A percentile compares a stretch with the other conserved stretches of the same genome.
These are phyloP conservation scores for Cotesia chilonis DNA, from an alignment of 1,140 invertebrate species.

Conservation along the genomic window DNA sequence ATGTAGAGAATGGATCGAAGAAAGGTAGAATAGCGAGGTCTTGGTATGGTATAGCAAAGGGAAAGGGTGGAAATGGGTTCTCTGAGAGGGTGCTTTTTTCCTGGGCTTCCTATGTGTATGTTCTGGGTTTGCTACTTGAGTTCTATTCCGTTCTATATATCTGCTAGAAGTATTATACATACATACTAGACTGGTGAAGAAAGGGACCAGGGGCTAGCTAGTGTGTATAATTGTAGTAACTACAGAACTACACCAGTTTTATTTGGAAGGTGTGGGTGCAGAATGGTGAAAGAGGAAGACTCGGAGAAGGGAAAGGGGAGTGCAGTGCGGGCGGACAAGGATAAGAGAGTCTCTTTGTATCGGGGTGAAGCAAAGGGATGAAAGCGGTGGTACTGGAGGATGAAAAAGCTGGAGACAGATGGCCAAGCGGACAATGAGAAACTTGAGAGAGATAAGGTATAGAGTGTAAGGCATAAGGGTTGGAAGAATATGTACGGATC, in stretches of 20 bases:
- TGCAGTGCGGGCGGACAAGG: slow-evolving; percentile 39
- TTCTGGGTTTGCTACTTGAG: slow-evolving; percentile 9
- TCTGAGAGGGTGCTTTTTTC: slow-evolving; percentile 35
- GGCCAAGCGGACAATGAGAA: slow-evolving; percentile 65
- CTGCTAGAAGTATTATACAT: too few relatives aligned
- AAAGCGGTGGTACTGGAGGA: slow-evolving; percentile 47
- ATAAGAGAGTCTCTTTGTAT: slow-evolving; percentile 54
- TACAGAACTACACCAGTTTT: too few relatives aligned
- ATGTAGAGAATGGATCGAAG: slow-evolving; percentile 29
- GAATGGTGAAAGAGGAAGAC: slow-evolving; percentile 26
- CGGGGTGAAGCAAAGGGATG: slow-evolving; percentile 51
- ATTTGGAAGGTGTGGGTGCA: background rate
- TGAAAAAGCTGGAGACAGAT: slow-evolving; percentile 64
- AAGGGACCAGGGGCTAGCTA: too few relatives aligned
- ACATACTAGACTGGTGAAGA: too few relatives aligned
- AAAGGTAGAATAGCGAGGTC: slow-evolving; percentile 18
- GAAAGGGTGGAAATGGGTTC: slow-evolving; percentile 42
- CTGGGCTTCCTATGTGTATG: background rate
- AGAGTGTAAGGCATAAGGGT: background rate
- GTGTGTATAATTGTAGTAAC: too few relatives aligned
- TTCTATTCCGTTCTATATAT: background rate
- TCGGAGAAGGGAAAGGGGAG: slow-evolving; percentile 31
- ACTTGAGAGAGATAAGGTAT: slow-evolving; percentile 63
- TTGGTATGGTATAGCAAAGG: background rate
- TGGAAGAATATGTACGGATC: slow-evolving; percentile 1